Base-by-base conservation (phyloP, 1,140 invertebrate species). In the Portunus trituberculatus region DNA sequence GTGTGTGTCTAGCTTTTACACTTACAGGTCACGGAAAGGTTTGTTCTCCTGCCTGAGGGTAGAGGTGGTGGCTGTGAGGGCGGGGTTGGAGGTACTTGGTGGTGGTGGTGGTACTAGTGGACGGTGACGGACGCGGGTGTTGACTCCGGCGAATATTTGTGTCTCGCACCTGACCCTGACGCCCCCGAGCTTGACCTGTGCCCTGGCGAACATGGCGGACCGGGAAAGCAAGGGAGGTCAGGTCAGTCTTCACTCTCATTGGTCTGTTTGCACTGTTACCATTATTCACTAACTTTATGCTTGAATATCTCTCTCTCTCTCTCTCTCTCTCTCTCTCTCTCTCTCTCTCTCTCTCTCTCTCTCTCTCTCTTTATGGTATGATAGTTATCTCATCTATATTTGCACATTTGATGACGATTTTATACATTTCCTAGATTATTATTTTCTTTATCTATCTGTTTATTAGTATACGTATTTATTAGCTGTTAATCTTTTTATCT, bases 111-210 rank as follows among this genome's bases (percentile, higher is more conserved):
- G 52, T 59, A 2, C 1, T 39, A 10, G 52, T 59, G 52, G 12
- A 14, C 16, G 52, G 52, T 59, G 52, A 59, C 52, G 52, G 52
- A 59, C 52, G 52, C n/a, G 67, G 12, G 67, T n/a, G 67, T 76
- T 76, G 67, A n/a, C 67, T 76, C 20, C 67, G 67, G 67, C n/a
- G 67, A 76, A 76, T 76, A 76, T n/a, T 76, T 76, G 67, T n/a
- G 67, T 76, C 20, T n/a, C 6, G 67, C 67, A n/a, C 67, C 20
- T 76, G 67, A 76, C 67, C 67, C 67, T 76, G 20, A n/a, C 16
- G 20, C 67, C 67, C 67, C 20, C 25, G 67, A 76, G 6, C 67
- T 20, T 76, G 20, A 76, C 67, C 16, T 76, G 67, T 76, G 67
- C 12, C 67, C 67, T n/a, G 67, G 25, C 20, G 67, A n/a, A n/a